phyloP scores from a whole-genome alignment of 2,113 vertebrate genomes.

The Mobula hypostoma region DNA sequence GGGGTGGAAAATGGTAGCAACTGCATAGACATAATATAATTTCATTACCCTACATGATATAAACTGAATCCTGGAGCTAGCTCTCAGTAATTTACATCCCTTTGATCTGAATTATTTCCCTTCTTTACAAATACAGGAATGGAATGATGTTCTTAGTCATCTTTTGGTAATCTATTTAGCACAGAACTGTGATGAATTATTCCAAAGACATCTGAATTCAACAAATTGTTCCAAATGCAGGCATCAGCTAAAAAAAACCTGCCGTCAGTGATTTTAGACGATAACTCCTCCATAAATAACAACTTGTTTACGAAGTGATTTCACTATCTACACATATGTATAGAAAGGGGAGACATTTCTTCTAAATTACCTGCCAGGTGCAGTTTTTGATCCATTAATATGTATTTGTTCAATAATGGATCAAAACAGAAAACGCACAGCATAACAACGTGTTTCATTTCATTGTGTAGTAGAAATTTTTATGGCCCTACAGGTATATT shows the following conservation, averaged over 20 bases:
- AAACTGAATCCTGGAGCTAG: neutral
- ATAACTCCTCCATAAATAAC: neutral
- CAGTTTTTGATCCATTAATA: neutral
- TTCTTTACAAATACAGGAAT: neutral
- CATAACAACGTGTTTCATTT: neutral
- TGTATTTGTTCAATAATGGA: neutral
- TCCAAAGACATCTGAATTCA: neutral
- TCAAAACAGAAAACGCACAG: neutral
- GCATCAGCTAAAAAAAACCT: neutral
- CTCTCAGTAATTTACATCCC: constrained; percentile 17
- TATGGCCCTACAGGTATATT: neutral
- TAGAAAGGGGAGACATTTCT: neutral
- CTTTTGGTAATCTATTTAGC: neutral
- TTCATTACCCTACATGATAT: neutral
- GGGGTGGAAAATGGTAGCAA: neutral
- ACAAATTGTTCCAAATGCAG: constrained; percentile 14
- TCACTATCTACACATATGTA: neutral
- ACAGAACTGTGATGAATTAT: neutral
- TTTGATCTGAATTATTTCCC: neutral
- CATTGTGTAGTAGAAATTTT: neutral
- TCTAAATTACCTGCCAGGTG: neutral
- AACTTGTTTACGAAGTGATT: constrained; percentile 9
- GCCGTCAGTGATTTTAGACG: constrained; percentile 21
- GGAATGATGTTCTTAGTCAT: neutral
- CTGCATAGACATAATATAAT: neutral